These are phyloP conservation scores for Andrena chrysosceles DNA, from an alignment of 2,888 invertebrate species.

Conservation along the genomic window DNA sequence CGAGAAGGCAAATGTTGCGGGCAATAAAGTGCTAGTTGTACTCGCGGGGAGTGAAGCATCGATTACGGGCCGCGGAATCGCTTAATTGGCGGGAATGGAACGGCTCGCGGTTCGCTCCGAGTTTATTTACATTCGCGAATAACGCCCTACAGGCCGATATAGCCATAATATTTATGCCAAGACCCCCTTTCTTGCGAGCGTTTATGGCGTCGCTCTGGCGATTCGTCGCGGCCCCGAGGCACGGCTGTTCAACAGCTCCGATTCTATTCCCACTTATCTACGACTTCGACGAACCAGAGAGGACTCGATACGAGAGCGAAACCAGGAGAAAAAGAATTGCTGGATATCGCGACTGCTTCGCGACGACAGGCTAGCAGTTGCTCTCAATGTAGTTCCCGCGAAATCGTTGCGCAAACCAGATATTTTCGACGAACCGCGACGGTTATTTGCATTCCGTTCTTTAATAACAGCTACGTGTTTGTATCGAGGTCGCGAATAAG, in stretches of 20 bases:
- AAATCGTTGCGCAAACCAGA: conserved; percentile 33
- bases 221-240: conserved; percentile 30
- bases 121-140: conserved; percentile 68
- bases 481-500: conserved; percentile 15
- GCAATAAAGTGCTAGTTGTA: conserved; percentile 36
- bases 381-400: neutral
- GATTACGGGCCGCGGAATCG: conserved; percentile 57
- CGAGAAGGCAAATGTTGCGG: conserved; percentile 27
- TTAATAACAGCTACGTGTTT: conserved; percentile 19
- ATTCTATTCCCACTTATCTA: conserved; percentile 32
- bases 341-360: neutral
- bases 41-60: conserved; percentile 36
- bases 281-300: neutral
- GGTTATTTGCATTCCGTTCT: conserved; percentile 44
- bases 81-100: conserved; percentile 64
- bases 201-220: conserved; percentile 60
- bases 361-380: neutral
- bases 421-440: conserved; percentile 35
- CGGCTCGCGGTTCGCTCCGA: conserved; percentile 21
- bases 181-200: conserved; percentile 40
- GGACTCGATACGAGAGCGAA: neutral
- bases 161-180: conserved; percentile 68
- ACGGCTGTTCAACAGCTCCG: conserved; percentile 15
- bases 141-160: conserved; percentile 57
- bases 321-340: neutral